Evolutionary conservation across 2,888 invertebrate genomes (phyloP), one percentile per base, ranked within the genome.

Genomic region (Coremacera marginata): DNA sequence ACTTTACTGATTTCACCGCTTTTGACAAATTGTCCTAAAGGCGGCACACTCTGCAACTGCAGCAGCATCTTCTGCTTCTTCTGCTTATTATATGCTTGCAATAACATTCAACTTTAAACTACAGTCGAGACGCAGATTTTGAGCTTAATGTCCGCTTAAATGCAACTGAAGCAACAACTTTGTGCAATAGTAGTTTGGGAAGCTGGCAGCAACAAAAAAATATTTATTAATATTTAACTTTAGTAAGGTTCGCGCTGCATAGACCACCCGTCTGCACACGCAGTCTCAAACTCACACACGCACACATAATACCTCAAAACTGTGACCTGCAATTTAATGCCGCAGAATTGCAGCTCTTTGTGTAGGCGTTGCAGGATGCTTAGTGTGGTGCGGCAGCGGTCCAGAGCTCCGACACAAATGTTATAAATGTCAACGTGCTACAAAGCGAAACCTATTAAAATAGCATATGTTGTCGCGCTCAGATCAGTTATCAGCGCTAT

Each of bases 381-480:
- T 11, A 49, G 11, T 5, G 51, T 51, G 27, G 49, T 37, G n/a
- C 31, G 11, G 57, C 71, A 44, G 5, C 31, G 60, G 7, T 31
- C 11, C 22, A 31, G 31, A 31, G 31, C 31, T 31, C 9, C 5
- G 5, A 27, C 14, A 51, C 44, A 19, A 37, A 37, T 16, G 37
- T 73, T 73, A 63, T 31, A 73, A 77, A 80, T 79, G 78, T 78
- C 76, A 70, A 77, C 77, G 75, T 49, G 72, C 55, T 70, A 55
- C 49, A 63, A 63, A 70, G 57, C 52, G 57, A 78, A 76, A 63
- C 62, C 63, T 51, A 63, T 63, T 63, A 57, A 71, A 71, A 57
- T 31, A 63, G 65, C 37, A 74, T 37, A 31, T 74, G 74, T 74
- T 74, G 74, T 65, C 67, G 51, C 74, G 74, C 63, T 3, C 74